phyloP scores from a whole-genome alignment of 2,888 invertebrate genomes.

The Maniola hyperantus region DNA sequence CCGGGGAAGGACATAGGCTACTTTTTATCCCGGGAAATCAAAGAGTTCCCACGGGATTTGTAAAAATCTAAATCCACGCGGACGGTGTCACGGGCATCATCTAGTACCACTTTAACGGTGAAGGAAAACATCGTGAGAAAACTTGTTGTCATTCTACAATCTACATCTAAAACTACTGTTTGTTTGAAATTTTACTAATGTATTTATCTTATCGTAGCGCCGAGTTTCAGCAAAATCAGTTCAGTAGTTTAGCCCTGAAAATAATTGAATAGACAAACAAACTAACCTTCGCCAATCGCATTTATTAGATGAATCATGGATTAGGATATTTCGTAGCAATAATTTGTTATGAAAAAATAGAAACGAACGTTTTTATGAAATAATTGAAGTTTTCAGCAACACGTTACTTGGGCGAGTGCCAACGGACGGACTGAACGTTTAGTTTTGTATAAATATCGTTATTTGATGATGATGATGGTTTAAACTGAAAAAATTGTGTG shows the following conservation, averaged over 20 bases:
- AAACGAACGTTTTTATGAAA: conserved; percentile 2
- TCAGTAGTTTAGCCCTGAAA: not conserved
- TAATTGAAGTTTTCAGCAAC: not conserved
- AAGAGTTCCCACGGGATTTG: too few relatives aligned
- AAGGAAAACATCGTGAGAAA: too few relatives aligned
- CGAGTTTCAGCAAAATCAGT: too few relatives aligned
- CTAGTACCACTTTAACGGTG: too few relatives aligned
- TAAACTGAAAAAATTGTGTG: not conserved
- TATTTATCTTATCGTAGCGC: too few relatives aligned
- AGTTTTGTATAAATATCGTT: conserved; percentile 1
- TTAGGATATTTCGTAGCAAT: not conserved
- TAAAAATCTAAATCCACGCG: too few relatives aligned
- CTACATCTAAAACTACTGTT: too few relatives aligned
- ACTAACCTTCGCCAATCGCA: not conserved
- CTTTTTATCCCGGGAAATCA: too few relatives aligned
- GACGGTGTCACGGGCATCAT: too few relatives aligned
- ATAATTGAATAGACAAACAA: not conserved
- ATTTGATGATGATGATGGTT: conserved; percentile 6
- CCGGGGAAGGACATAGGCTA: too few relatives aligned
- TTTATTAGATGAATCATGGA: not conserved
- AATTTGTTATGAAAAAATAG: conserved; percentile 7
- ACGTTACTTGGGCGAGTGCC: not conserved
- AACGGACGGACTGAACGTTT: not conserved
- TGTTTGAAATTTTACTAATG: too few relatives aligned
- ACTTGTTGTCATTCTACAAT: too few relatives aligned